Evolutionary conservation across 2,113 vertebrate species (phyloP).

Genomic region (Seriola aureovittata): DNA sequence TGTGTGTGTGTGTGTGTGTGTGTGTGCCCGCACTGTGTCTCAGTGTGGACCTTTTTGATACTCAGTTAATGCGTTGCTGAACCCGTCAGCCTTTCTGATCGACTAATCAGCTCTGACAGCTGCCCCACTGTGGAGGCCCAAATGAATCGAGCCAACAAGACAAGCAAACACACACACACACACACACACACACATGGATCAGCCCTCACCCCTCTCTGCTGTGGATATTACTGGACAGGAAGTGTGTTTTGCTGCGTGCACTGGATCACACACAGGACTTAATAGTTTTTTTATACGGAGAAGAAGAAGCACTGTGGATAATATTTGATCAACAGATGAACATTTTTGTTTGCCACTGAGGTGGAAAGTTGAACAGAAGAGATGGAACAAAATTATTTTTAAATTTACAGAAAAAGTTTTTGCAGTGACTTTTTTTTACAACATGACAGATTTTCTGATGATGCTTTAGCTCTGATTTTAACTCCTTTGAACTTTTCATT

Average conservation of each 20-base stretch:
- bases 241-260: not conserved
- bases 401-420: not conserved
- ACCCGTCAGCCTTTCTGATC: conserved; percentile 82
- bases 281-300: not conserved
- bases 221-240: conserved; percentile 14
- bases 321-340: not conserved
- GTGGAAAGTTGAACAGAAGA: not conserved
- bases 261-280: not conserved
- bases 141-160: conserved; percentile 53
- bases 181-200: conserved; percentile 27
- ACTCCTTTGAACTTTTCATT: not conserved
- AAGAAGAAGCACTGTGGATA: not conserved
- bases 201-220: not conserved
- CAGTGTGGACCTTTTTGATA: conserved; percentile 40
- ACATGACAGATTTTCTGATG: not conserved
- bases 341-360: not conserved
- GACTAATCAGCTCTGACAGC: conserved; percentile 86
- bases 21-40: not conserved
- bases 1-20: conserved; percentile 4
- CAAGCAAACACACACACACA: conserved; percentile 22
- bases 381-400: not conserved
- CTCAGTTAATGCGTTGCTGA: conserved; percentile 67
- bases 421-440: not conserved
- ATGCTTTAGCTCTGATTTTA: not conserved
- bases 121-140: conserved; percentile 43